Base-by-base conservation (phyloP, 2,888 invertebrate species). In the Lucinisca nassula region DNA sequence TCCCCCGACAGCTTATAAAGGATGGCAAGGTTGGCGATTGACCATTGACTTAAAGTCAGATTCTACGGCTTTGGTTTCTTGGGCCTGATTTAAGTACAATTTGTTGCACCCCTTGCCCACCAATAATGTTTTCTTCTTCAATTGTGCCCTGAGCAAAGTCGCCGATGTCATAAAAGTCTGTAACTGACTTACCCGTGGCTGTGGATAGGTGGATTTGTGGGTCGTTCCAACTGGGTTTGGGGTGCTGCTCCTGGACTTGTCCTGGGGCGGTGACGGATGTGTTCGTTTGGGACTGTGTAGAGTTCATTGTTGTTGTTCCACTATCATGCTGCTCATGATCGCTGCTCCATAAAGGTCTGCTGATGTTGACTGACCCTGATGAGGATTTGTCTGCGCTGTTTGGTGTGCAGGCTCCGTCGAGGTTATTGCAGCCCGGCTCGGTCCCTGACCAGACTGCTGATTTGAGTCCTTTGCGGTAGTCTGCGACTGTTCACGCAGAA, bases 131-230 rank as follows among this genome's bases (percentile, higher is more conserved):
- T 6, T 61, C 30, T 61, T 61, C 61, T 17, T 61, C 61, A 61
- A 27, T 61, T 4, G 10, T 61, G 30, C 61, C 24, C 61, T 61
- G 61, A 6, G 27, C 61, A 61, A n/a, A 61, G 61, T 61, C 61
- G 27, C 30, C 24, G 61, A 24, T 61, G 17, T 61, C 61, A 27
- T 61, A 61, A 61, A 10, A 30, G 30, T 30, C 27, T 27, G 8
- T 27, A 61, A 61, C 61, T 61, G 61, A 61, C 61, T 61, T 61
- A 61, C 61, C 61, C 24, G 61, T 61, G 30, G 61, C 61, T 10
- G 61, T 61, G 6, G 61, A 61, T 17, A 61, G 27, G 30, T 61
- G 61, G 24, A 61, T 61, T 61, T 61, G 61, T 27, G 61, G 61
- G 61, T 61, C 61, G 27, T 61, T 61, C 24, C 30, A 61, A 10